Percentiles rank a stretch among this genome's conserved stretches.
Evolutionary conservation across 2,888 invertebrate species (phyloP).

Genomic region (Metopia argyrocephala): DNA sequence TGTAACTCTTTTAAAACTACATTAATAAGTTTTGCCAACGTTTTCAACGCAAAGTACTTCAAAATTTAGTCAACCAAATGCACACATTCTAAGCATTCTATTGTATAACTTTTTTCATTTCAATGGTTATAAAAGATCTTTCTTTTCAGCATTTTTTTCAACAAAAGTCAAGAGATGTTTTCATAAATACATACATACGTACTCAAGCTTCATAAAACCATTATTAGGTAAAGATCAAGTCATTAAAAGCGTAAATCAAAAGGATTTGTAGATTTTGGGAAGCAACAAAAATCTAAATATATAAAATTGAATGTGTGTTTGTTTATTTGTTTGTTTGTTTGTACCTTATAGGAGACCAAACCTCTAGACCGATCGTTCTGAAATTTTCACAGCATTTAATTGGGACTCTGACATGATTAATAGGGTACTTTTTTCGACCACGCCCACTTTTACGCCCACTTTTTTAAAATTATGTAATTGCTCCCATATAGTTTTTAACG

Average conservation of each 20-base stretch:
- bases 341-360: too few relatives aligned
- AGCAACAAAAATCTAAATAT: neutral
- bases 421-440: too few relatives aligned
- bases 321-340: too few relatives aligned
- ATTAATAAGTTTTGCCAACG: neutral
- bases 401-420: too few relatives aligned
- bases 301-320: neutral
- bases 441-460: too few relatives aligned
- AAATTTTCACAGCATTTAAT: too few relatives aligned
- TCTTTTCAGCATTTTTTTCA: too few relatives aligned
- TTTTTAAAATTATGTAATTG: too few relatives aligned
- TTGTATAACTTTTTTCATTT: slow-evolving; percentile 19
- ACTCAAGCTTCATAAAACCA: neutral
- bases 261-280: neutral
- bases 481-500: too few relatives aligned
- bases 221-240: slow-evolving; percentile 25
- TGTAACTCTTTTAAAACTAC: neutral
- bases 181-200: neutral
- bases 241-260: slow-evolving; percentile 30
- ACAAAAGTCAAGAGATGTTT: slow-evolving; percentile 20
- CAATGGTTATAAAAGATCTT: neutral
- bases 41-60: slow-evolving; percentile 5
- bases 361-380: too few relatives aligned
- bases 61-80: slow-evolving; percentile 48
- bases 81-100: neutral